Base-by-base conservation (phyloP, 2,797 vertebrate species). In the Simalia tracyae region DNA sequence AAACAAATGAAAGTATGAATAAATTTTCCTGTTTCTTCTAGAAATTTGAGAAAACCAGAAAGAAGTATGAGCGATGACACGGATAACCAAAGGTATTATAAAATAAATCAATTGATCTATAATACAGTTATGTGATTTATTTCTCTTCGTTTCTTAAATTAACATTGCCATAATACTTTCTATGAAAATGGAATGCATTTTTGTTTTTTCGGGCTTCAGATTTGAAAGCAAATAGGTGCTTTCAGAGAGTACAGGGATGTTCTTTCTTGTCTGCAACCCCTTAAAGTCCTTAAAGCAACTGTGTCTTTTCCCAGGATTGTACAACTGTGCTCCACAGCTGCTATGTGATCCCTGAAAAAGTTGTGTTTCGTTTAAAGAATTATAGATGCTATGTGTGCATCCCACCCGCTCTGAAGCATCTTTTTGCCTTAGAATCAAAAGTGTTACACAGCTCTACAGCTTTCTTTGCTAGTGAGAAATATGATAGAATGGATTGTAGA, bases 1-100 rank as follows among this genome's bases (percentile, higher is more conserved):
- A 94, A 91, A 85, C 0, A 0, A 92, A 84, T 93, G 4, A 66
- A 56, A 93, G 24, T 93, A 93, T 92, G 64, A 56, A 31, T 57
- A 31, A 31, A 56, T 86, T 94, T 96, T 90, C 94, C 26, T 88
- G 94, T 95, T 93, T 96, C 95, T 90, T 95, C 96, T 88, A 96
- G 95, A 94, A 97, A 95, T n/a, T 0, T 97, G 93, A 95, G 94
- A 84, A 97, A 95, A 94, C 96, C 97, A 46, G 97, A 97, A 89
- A 96, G 96, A 96, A 97, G 97, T 92, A 97, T 97, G 97, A 97
- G 97, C 0, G 97, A 97, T 94, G 97, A 97, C 94, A 96, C 96
- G 92, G 95, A 97, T 95, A 97, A 97, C 95, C 96, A 96, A 96
- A 97, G 97, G 96, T 97, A 97, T 89, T 93, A 93, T 91, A 91